Evolutionary conservation across 2,113 vertebrate genomes (phyloP).

Genomic region (Edolisoma coerulescens): DNA sequence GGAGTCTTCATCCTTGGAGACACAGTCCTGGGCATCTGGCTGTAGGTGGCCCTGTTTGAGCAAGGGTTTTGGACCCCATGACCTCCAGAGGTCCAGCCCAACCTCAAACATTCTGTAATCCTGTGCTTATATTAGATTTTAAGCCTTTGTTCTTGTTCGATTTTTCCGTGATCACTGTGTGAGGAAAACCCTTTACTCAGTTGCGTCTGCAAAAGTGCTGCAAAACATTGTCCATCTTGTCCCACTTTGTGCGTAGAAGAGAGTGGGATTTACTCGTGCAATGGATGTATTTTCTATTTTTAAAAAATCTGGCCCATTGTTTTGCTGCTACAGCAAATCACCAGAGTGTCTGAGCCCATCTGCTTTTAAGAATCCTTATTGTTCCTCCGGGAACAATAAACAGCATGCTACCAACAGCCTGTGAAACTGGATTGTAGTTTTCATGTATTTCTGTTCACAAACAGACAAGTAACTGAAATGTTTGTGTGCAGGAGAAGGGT

Average conservation of each 20-base stretch:
- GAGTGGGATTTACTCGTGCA: not conserved
- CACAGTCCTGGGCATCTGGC: not conserved
- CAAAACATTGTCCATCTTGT: not conserved
- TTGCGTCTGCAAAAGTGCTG: not conserved
- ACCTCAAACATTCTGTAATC: not conserved
- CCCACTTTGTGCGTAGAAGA: not conserved
- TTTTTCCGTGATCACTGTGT: not conserved
- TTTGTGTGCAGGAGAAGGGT: not conserved
- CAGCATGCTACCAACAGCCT: slow-evolving; percentile 7
- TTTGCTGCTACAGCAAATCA: slow-evolving; percentile 13
- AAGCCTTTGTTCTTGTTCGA: not conserved
- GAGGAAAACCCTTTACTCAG: not conserved
- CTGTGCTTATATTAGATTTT: not conserved
- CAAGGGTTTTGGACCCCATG: not conserved
- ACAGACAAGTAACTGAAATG: not conserved
- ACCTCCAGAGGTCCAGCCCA: not conserved
- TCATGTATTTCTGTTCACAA: not conserved
- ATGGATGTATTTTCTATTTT: slow-evolving; percentile 30
- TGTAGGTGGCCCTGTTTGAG: not conserved
- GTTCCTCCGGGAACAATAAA: slow-evolving; percentile 34
- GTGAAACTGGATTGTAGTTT: not conserved
- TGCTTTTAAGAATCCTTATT: slow-evolving; percentile 52
- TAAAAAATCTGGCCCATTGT: slow-evolving; percentile 26
- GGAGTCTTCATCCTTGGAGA: not conserved
- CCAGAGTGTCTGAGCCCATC: not conserved